These are phyloP conservation scores for Hippopotamyrus pictus DNA, from an alignment of 2,797 vertebrate species.

Conservation along the genomic window DNA sequence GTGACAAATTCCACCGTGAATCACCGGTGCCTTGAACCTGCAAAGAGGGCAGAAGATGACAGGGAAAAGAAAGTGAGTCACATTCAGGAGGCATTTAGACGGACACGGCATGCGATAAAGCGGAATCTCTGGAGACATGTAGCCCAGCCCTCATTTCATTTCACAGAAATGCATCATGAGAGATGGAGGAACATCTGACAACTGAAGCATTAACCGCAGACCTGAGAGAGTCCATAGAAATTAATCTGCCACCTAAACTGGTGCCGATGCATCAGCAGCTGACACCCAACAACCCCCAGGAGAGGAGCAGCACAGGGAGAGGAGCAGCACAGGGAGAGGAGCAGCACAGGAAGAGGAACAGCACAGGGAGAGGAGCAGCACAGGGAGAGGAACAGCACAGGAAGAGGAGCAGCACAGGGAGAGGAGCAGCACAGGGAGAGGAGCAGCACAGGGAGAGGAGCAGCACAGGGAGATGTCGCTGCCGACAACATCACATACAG, in stretches of 20 bases:
- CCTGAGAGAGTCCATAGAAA: slow-evolving; percentile 25
- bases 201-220: slow-evolving; percentile 18
- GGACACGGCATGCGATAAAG: background rate
- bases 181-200: slow-evolving; percentile 18
- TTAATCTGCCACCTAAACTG: slow-evolving; percentile 39
- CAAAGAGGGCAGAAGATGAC: background rate
- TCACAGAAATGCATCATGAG: slow-evolving; percentile 28
- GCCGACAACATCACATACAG: too few species aligned
- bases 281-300: slow-evolving; percentile 14
- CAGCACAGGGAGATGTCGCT: background rate
- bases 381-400: background rate
- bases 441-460: background rate
- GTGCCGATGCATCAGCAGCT: slow-evolving; percentile 8
- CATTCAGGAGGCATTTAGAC: background rate
- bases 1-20: background rate
- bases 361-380: background rate
- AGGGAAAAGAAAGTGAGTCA: background rate
- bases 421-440: background rate
- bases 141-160: background rate
- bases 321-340: background rate
- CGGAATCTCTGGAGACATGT: background rate
- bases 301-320: background rate
- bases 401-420: background rate
- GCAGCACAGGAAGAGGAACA: background rate
- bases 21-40: background rate